A percentile compares a stretch with the other conserved stretches of the same genome.
These are phyloP conservation scores for Ashinkailepas kermadecensis DNA, from an alignment of 2,888 invertebrate species.

Conservation along the genomic window DNA sequence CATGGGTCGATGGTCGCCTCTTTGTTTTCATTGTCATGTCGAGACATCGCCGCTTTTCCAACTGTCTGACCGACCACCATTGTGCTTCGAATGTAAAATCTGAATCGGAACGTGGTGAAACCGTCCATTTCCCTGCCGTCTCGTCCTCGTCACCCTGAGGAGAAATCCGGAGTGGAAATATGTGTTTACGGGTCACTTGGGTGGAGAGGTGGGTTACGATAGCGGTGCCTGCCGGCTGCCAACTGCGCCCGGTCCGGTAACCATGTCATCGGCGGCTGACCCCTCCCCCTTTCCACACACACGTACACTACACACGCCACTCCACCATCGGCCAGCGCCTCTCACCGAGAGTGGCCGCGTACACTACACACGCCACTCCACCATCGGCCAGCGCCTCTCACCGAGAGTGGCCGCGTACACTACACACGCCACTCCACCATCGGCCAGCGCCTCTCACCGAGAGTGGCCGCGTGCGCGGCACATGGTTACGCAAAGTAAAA, in stretches of 20 bases:
- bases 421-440: background rate
- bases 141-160: background rate
- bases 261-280: too few species aligned
- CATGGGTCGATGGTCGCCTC: background rate
- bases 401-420: too few species aligned
- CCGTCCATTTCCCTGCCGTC: background rate
- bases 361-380: too few species aligned
- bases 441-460: background rate
- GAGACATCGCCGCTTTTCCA: background rate
- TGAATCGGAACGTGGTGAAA: background rate
- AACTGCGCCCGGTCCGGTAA: background rate
- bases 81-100: background rate
- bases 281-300: too few species aligned
- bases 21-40: background rate
- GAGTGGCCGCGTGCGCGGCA: background rate
- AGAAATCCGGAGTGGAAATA: conserved; percentile 13
- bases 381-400: too few species aligned
- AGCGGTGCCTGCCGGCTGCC: background rate
- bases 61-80: background rate
- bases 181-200: background rate
- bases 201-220: background rate
- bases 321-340: too few species aligned
- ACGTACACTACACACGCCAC: too few species aligned
- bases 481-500: conserved; percentile 13
- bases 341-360: too few species aligned